phyloP scores from a whole-genome alignment of 2,888 invertebrate genomes.

The Eilema sororculum region DNA sequence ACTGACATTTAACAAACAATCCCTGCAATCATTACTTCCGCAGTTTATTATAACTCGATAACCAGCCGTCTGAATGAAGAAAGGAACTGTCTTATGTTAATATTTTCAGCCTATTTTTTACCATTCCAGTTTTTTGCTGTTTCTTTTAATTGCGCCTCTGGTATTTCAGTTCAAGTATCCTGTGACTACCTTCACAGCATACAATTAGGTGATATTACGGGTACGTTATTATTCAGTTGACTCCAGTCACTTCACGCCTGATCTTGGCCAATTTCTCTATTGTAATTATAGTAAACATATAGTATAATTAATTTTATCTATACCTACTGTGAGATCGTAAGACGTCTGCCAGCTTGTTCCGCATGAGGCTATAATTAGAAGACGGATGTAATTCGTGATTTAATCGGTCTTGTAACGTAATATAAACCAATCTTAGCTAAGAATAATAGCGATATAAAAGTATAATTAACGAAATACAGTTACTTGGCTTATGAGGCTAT shows the following conservation, averaged over 20 bases:
- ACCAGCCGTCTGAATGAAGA: no score
- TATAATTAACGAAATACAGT: constrained; percentile 5
- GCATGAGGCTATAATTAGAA: not conserved
- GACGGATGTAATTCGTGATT: constrained; percentile 3
- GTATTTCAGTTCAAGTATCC: no score
- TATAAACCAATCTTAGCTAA: not conserved
- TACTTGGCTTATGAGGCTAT: not conserved
- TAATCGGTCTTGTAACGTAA: not conserved
- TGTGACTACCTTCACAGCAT: no score
- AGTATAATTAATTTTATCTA: not conserved
- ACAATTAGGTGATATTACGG: not conserved
- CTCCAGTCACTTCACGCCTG: not conserved
- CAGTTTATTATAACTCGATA: not conserved
- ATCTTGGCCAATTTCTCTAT: not conserved
- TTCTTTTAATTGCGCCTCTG: no score
- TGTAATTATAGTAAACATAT: not conserved
- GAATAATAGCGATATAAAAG: not conserved
- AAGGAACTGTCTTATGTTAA: no score
- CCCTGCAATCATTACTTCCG: not conserved
- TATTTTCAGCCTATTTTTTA: no score
- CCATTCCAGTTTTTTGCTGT: no score
- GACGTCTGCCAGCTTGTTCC: not conserved
- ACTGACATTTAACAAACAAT: not conserved
- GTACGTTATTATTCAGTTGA: not conserved
- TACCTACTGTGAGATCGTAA: not conserved